phyloP scores from a whole-genome alignment of 2,113 vertebrate genomes.

The Corydoras sp. region DNA sequence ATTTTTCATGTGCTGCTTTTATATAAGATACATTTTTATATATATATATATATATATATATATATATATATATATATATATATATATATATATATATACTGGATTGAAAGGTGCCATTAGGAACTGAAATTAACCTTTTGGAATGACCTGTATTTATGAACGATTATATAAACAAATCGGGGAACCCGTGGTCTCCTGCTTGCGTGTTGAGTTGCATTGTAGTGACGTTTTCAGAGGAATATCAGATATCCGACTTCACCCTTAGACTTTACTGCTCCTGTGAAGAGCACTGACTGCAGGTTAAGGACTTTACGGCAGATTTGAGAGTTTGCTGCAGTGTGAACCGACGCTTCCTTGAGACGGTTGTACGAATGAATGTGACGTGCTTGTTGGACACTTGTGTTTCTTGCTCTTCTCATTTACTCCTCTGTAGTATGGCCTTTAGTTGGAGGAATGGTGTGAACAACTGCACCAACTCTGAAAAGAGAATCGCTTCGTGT shows the following conservation, averaged over 20 bases:
- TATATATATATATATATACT: too few relatives aligned
- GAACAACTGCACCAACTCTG: conserved; percentile 50
- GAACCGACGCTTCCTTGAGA: neutral
- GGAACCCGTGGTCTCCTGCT: neutral
- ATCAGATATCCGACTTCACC: too few relatives aligned
- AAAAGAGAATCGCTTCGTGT: neutral
- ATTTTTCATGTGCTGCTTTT: too few relatives aligned
- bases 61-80: too few relatives aligned
- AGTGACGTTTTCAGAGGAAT: too few relatives aligned
- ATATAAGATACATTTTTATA: too few relatives aligned
- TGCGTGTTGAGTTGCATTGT: too few relatives aligned
- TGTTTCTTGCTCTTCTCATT: neutral
- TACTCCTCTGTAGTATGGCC: conserved; percentile 23
- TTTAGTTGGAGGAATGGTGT: conserved; percentile 57
- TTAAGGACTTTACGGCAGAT: too few relatives aligned
- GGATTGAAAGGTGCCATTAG: neutral
- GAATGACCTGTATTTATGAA: neutral
- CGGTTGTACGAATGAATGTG: neutral
- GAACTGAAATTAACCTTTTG: neutral
- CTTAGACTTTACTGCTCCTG: too few relatives aligned
- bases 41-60: too few relatives aligned
- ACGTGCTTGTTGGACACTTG: neutral
- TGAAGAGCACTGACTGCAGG: too few relatives aligned
- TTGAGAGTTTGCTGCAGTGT: too few relatives aligned
- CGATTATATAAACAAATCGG: neutral